Evolutionary conservation across 2,113 vertebrate species (phyloP), one percentile per base, ranked within the genome.

Genomic region (Spea bombifrons): DNA sequence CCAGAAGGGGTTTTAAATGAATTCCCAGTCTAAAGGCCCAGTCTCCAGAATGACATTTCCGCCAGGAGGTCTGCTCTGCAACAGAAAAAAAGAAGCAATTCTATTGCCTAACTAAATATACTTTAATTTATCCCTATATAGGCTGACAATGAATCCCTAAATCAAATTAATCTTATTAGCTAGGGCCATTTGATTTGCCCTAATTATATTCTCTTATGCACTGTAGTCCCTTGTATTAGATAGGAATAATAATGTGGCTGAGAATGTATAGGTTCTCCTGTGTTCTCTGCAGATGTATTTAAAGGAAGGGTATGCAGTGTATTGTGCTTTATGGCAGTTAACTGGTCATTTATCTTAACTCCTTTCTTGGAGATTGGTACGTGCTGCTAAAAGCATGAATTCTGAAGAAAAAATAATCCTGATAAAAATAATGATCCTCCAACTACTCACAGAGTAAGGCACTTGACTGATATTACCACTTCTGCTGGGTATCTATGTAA

Each of bases 1-100:
- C 84, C 80, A 76, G 84, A 81, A 80, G 61, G 85, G 85, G 80
- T 82, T 83, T 85, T 80, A 89, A 89, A 88, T 89, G 85, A 89
- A 89, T 90, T 88, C 85, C 84, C 83, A 81, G 85, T 85, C 87
- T 66, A 0, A 53, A 84, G 80, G 75, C 5, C 2, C 80, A 4
- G 44, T 84, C 80, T 53, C 0, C 76, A 61, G 6, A 17, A 5
- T 83, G 78, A 82, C 59, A 82, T 74, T 84, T 81, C 80, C 71
- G 75, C 83, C 81, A 77, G 81, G 66, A 75, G 84, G 82, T 79
- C 77, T 53, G 55, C 72, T 81, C 83, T 84, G 85, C 78, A 88
- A 4, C 4, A 71, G 2, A 8, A 55, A 76, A 71, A 76, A 66
- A 17, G 12, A 71, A 82, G 71, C 81, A 84, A 86, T 88, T 85